A percentile compares a stretch with the other conserved stretches of the same genome.
These are phyloP conservation scores for Trematomus loennbergii DNA, from an alignment of 2,113 vertebrate genomes.

Conservation along the genomic window DNA sequence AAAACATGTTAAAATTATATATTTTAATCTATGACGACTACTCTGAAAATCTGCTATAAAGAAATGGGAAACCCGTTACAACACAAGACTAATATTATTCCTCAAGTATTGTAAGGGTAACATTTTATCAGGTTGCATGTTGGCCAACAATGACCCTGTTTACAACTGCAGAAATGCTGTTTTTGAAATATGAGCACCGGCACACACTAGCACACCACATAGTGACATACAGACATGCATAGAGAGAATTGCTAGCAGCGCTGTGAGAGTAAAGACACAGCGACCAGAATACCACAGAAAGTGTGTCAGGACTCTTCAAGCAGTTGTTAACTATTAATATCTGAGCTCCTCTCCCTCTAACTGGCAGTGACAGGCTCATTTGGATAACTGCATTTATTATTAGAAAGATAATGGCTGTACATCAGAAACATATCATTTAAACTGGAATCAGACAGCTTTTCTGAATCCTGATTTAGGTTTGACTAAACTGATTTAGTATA, in stretches of 20 bases:
- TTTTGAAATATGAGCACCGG: not conserved
- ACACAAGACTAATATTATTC: too few species aligned
- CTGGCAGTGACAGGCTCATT: not conserved
- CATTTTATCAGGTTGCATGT: too few species aligned
- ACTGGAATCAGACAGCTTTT: not conserved
- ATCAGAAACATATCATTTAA: too few species aligned
- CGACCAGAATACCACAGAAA: not conserved
- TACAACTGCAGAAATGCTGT: not conserved
- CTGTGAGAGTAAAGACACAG: not conserved
- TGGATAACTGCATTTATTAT: conserved; percentile 17
- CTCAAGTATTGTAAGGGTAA: too few species aligned
- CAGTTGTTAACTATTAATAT: conserved; percentile 62
- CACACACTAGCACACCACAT: not conserved
- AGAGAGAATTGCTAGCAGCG: not conserved
- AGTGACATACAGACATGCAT: not conserved
- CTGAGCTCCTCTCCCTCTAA: not conserved
- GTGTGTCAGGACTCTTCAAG: conserved; percentile 30
- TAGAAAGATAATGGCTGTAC: not conserved
- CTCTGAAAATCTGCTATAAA: too few species aligned
- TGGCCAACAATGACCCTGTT: not conserved
- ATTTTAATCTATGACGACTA: too few species aligned
- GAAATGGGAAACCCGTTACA: too few species aligned
- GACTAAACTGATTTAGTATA: too few species aligned
- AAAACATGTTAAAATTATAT: too few species aligned
- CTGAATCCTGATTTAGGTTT: not conserved